A percentile compares a stretch with the other conserved stretches of the same genome.
Conservation (phyloP, 2,797 vertebrate genomes). For the Gymnoscopelus braueri region DNA sequence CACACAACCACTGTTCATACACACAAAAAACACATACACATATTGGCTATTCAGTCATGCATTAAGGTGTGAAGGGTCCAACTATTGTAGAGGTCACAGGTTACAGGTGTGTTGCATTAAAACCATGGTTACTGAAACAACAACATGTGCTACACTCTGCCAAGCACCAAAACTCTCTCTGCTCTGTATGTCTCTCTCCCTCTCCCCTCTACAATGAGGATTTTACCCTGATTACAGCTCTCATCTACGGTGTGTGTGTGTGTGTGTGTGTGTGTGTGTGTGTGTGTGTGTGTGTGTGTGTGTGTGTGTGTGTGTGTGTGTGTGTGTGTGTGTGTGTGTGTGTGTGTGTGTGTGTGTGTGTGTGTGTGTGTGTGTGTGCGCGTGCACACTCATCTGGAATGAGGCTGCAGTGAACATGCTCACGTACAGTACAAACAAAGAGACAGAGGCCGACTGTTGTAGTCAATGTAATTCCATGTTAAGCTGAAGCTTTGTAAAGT, state of each 20-base stretch:
- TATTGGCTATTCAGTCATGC: not conserved
- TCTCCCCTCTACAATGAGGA: too few species aligned
- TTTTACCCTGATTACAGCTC: too few species aligned
- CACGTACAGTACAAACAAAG: too few species aligned
- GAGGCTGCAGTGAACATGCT: too few species aligned
- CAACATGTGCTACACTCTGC: not conserved
- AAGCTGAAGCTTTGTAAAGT: too few species aligned
- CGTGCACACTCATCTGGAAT: not conserved
- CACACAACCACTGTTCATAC: too few species aligned
- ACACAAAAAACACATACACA: too few species aligned
- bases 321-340: not conserved
- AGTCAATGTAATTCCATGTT: too few species aligned
- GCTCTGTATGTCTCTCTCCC: not conserved
- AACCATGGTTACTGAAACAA: not conserved
- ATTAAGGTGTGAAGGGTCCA: not conserved
- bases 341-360: too few species aligned
- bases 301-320: conserved; percentile 2
- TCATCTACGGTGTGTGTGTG: not conserved
- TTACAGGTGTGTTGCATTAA: conserved; percentile 1
- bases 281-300: too few species aligned
- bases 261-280: too few species aligned
- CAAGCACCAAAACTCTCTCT: not conserved
- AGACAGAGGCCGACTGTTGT: too few species aligned
- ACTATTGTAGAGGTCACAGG: not conserved
- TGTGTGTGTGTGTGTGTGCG: not conserved